These are phyloP conservation scores for Saccopteryx bilineata DNA, from an alignment of 2,113 vertebrate genomes.

Conservation along the genomic window DNA sequence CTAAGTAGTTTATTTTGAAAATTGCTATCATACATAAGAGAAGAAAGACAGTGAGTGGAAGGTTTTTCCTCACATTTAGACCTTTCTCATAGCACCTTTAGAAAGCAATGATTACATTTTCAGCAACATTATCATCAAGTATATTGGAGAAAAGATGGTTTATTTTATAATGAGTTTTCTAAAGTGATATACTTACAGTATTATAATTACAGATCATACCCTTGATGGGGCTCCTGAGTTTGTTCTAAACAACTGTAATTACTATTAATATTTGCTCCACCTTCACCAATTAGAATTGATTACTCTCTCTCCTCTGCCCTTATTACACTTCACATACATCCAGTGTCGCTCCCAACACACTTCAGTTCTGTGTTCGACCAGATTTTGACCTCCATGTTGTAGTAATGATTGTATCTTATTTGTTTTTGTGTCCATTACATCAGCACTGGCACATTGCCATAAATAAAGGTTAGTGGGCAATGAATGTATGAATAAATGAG, in stretches of 20 bases:
- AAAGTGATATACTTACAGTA: background rate
- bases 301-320: background rate
- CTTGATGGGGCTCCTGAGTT: background rate
- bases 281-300: background rate
- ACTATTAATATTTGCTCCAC: background rate
- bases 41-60: background rate
- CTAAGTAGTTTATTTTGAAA: constrained; percentile 23
- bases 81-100: background rate
- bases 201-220: background rate
- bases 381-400: accelerated
- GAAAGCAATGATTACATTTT: background rate
- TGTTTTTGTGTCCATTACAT: background rate
- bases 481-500: background rate
- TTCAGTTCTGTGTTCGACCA: background rate
- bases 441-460: background rate
- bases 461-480: background rate
- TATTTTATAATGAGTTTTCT: background rate
- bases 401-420: background rate
- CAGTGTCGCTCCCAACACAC: background rate
- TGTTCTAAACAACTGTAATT: background rate
- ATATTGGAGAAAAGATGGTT: background rate
- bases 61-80: background rate
- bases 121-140: background rate
- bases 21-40: background rate
- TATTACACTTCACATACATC: too few relatives aligned